Percentiles rank a stretch among this genome's conserved stretches.
phyloP scores from a whole-genome alignment of 2,113 vertebrate genomes.

The Dicaeum eximium region DNA sequence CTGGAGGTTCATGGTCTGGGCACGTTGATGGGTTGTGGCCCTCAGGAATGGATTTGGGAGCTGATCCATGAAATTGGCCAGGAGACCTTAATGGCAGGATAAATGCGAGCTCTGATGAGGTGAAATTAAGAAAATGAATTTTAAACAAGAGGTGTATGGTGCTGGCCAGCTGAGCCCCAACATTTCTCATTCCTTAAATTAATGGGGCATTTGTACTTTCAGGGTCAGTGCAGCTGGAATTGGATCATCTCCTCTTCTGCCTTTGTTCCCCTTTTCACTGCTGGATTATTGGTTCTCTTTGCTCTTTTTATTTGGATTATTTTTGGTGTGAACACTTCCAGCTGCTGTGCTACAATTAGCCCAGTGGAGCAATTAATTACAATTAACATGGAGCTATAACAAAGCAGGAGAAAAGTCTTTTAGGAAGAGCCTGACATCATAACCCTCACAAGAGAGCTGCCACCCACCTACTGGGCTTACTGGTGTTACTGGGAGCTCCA shows the following conservation, averaged over 20 bases:
- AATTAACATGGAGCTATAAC: not conserved
- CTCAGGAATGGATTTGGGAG: slow-evolving; percentile 1
- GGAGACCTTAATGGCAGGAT: not conserved
- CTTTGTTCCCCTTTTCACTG: not conserved
- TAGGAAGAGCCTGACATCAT: not conserved
- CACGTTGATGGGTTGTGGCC: not conserved
- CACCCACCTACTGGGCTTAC: not conserved
- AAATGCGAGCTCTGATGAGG: not conserved
- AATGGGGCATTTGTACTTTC: not conserved
- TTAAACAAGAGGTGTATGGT: slow-evolving; percentile 13
- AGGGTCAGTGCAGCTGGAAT: not conserved
- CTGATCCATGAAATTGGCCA: slow-evolving; percentile 36
- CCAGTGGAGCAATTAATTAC: not conserved
- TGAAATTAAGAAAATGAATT: slow-evolving; percentile 35
- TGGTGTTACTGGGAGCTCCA: not conserved
- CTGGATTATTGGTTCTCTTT: not conserved
- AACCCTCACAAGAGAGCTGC: not conserved
- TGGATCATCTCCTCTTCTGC: not conserved
- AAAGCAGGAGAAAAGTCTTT: not conserved
- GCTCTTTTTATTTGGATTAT: not conserved
- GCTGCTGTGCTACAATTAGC: slow-evolving; percentile 1
- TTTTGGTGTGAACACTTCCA: not conserved
- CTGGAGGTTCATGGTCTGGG: not conserved
- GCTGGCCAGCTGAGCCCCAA: not conserved
- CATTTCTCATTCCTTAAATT: not conserved